Evolutionary conservation across 1,140 invertebrate species (phyloP).

Genomic region (Apis dorsata): DNA sequence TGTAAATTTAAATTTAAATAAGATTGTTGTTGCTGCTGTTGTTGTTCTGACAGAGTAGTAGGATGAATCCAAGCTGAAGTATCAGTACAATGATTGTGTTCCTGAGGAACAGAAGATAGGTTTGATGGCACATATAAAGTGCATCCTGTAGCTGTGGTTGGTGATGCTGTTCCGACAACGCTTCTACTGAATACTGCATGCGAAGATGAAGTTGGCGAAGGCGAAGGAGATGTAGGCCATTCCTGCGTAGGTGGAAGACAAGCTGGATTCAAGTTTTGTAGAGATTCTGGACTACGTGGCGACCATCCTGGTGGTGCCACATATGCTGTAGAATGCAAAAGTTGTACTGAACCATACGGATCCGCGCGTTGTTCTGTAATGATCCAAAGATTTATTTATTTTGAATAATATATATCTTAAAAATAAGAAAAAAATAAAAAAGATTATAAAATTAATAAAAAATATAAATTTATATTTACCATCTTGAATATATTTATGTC

Average conservation of each 20-base stretch:
- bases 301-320: conserved; percentile 75
- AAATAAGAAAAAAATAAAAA: not conserved
- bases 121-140: conserved; percentile 75
- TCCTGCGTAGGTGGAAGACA: conserved; percentile 67
- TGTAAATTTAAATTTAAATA: conserved; percentile 78
- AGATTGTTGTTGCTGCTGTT: conserved; percentile 74
- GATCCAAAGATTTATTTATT: conserved; percentile 6
- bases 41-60: conserved; percentile 65
- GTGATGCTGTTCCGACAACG: conserved; percentile 50
- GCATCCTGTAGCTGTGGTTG: conserved; percentile 69
- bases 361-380: conserved; percentile 74
- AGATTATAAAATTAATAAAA: not conserved
- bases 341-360: conserved; percentile 75
- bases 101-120: conserved; percentile 66
- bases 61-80: conserved; percentile 75
- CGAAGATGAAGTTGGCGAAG: conserved; percentile 73
- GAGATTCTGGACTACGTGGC: conserved; percentile 74
- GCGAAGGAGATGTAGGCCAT: conserved; percentile 76
- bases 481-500: conserved; percentile 78
- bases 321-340: conserved; percentile 77
- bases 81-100: conserved; percentile 69
- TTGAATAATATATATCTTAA: not conserved
- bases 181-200: conserved; percentile 64
- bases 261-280: conserved; percentile 56
- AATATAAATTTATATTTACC: conserved; percentile 55